Evolutionary conservation across 2,797 vertebrate genomes (phyloP).

Genomic region (Sarcophilus harrisii): DNA sequence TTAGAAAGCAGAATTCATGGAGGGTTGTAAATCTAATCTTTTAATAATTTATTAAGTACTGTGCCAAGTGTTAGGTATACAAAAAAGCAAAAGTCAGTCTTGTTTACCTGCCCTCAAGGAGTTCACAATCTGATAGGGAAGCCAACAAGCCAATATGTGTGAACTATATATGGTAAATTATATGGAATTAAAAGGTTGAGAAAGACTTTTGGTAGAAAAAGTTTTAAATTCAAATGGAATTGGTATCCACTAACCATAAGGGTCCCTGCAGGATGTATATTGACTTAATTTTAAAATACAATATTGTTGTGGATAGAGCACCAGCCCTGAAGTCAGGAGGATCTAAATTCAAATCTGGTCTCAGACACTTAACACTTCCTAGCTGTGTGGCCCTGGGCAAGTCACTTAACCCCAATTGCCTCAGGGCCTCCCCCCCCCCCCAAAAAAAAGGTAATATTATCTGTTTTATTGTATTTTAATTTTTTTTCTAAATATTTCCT

Average conservation of each 20-base stretch:
- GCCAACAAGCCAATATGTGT: background rate
- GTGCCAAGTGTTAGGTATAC: background rate
- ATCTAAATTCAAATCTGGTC: too few relatives aligned
- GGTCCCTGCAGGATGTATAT: background rate
- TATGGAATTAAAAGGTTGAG: background rate
- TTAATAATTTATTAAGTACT: background rate
- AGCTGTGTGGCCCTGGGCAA: too few relatives aligned
- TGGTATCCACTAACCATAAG: background rate
- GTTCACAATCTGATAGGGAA: background rate
- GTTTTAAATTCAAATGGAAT: background rate
- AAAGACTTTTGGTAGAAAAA: background rate
- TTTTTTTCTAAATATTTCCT: background rate
- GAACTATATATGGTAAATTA: background rate
- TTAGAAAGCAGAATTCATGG: background rate
- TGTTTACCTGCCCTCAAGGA: background rate
- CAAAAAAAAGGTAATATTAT: background rate
- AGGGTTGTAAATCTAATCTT: background rate
- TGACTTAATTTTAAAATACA: background rate
- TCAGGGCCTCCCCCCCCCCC: too few relatives aligned
- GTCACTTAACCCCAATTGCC: too few relatives aligned
- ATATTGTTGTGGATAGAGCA: background rate
- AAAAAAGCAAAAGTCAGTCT: background rate
- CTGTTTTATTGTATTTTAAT: background rate
- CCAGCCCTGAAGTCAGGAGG: too few relatives aligned
- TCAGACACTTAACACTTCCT: too few relatives aligned